Evolutionary conservation across 2,888 invertebrate species (phyloP).

Genomic region (Drosophila prolongata): DNA sequence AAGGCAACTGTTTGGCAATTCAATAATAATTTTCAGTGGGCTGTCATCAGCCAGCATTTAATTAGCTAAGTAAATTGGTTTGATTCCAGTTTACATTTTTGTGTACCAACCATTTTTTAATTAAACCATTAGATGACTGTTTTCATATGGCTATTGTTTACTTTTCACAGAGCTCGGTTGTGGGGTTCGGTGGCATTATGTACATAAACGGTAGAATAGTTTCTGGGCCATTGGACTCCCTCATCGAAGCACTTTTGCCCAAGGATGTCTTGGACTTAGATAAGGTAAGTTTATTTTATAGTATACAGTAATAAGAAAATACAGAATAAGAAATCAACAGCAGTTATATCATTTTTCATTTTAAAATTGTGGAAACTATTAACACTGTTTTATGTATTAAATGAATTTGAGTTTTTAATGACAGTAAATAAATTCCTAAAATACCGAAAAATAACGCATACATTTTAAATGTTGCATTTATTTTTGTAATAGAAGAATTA

Average conservation of each 20-base stretch:
- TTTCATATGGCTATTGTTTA: neutral
- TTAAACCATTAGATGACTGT: constrained; percentile 19
- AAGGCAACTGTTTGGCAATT: constrained; percentile 18
- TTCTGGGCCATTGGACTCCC: constrained; percentile 84
- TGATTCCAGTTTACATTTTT: constrained; percentile 8
- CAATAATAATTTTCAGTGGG: constrained; percentile 9
- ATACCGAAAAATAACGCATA: neutral
- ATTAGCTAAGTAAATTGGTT: constrained; percentile 35
- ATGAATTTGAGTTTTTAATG: neutral
- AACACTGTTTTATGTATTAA: no score
- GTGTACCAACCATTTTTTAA: constrained; percentile 13
- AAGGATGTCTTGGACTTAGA: constrained; percentile 82
- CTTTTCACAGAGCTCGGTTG: constrained; percentile 80
- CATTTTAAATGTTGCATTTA: no score
- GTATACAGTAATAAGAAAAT: no score
- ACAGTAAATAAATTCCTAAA: neutral
- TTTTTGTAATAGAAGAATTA: no score
- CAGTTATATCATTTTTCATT: no score
- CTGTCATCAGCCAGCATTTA: constrained; percentile 14
- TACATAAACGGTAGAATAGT: constrained; percentile 84
- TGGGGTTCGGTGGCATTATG: constrained; percentile 84
- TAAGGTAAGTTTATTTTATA: constrained; percentile 75
- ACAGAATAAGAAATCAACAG: no score
- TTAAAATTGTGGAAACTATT: no score
- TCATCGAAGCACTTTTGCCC: constrained; percentile 83